These are phyloP conservation scores for Selene dorsalis DNA, from an alignment of 2,797 vertebrate genomes.

Conservation along the genomic window DNA sequence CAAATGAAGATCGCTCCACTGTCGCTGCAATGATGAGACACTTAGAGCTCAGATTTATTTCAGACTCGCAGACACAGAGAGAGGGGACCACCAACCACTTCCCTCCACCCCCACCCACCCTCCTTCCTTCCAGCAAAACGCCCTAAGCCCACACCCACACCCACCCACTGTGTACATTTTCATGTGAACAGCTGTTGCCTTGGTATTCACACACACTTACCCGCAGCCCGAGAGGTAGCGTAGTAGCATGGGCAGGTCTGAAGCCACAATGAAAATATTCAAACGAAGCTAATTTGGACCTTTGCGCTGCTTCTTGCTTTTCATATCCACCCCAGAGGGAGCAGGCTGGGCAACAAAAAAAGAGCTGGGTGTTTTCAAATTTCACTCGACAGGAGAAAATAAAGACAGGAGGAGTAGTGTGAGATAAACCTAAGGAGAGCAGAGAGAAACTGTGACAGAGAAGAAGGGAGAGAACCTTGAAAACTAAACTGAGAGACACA, in stretches of 20 bases:
- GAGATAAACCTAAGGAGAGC: slow-evolving; percentile 35
- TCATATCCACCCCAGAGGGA: slow-evolving; percentile 48
- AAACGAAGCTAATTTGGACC: slow-evolving; percentile 62
- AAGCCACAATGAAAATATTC: slow-evolving; percentile 51
- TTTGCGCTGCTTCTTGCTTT: slow-evolving; percentile 47
- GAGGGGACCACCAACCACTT: slow-evolving; percentile 6
- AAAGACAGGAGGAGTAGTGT: slow-evolving; percentile 37
- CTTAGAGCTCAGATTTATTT: slow-evolving; percentile 13
- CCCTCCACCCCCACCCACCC: neutral
- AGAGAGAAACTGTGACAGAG: slow-evolving; percentile 32
- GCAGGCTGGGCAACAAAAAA: slow-evolving; percentile 34
- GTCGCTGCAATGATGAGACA: neutral
- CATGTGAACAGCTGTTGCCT: slow-evolving; percentile 56
- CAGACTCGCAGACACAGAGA: slow-evolving; percentile 18
- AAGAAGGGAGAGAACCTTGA: slow-evolving; percentile 26
- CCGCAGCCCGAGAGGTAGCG: slow-evolving; percentile 13
- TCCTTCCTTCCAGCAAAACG: neutral
- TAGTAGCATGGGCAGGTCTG: slow-evolving; percentile 20
- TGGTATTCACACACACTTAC: slow-evolving; percentile 10
- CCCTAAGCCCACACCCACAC: slow-evolving; percentile 22
- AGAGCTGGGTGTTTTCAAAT: slow-evolving; percentile 44
- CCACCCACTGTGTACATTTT: slow-evolving; percentile 23
- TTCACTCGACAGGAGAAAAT: slow-evolving; percentile 50
- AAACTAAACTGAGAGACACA: slow-evolving; percentile 44
- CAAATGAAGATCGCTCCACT: neutral